These are phyloP conservation scores for Limnephilus rhombicus DNA, from an alignment of 2,888 invertebrate genomes.

Conservation along the genomic window DNA sequence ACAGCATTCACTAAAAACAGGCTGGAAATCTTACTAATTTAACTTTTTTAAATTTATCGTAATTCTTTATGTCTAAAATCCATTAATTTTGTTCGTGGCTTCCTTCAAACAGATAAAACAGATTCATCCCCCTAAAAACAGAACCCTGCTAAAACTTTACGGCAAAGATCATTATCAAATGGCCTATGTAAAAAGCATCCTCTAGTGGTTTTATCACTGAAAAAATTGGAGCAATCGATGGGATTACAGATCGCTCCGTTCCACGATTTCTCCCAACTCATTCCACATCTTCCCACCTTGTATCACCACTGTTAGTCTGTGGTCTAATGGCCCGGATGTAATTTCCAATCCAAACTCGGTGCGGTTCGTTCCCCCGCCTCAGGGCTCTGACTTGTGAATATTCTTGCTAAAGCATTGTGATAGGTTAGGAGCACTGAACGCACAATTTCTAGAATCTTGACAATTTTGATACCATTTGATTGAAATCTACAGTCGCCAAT, in stretches of 20 bases:
- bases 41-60: background rate
- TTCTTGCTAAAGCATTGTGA: background rate
- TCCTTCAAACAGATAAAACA: no score
- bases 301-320: constrained; percentile 24
- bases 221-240: constrained; percentile 44
- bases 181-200: background rate
- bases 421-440: background rate
- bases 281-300: background rate
- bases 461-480: background rate
- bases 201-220: background rate
- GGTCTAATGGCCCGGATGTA: constrained; percentile 37
- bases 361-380: background rate
- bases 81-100: background rate
- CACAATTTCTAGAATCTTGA: background rate
- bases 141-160: background rate
- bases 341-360: constrained; percentile 29
- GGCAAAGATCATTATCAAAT: background rate
- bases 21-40: background rate
- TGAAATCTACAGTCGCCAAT: no score
- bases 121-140: background rate
- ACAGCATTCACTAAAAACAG: no score
- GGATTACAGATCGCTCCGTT: background rate
- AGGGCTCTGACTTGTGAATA: background rate
- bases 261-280: background rate
- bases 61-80: background rate